Evolutionary conservation across 53 echinoderm and acorn worm species (phyloP).

Genomic region (Apostichopus leukothele): DNA sequence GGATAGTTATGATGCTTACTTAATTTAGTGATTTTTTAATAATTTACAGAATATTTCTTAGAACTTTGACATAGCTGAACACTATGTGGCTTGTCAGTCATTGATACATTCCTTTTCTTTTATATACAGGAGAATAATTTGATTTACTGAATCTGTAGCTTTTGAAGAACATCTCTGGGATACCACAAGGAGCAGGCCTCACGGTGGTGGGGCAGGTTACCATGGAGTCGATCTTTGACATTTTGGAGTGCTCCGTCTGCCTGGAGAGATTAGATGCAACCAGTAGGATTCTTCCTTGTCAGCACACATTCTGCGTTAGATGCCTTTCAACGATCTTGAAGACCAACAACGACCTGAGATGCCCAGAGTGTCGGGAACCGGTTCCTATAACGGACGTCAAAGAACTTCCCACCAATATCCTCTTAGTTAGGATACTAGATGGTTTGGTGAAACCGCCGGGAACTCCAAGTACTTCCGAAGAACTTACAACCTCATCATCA

Average conservation of each 20-base stretch:
- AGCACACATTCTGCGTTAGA: conserved; percentile 93
- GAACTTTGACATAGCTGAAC: no score
- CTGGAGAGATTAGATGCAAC: conserved; percentile 82
- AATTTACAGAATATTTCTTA: no score
- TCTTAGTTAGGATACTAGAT: conserved; percentile 84
- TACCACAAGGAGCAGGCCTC: neutral
- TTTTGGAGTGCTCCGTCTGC: conserved; percentile 94
- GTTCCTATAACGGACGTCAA: conserved; percentile 69
- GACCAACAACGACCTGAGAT: conserved; percentile 76
- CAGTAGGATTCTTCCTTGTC: conserved; percentile 87
- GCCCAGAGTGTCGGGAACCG: conserved; percentile 89
- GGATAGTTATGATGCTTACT: no score
- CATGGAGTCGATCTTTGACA: conserved; percentile 81
- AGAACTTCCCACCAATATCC: conserved; percentile 94
- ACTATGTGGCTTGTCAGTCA: no score
- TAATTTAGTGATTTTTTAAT: no score
- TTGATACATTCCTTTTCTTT: no score
- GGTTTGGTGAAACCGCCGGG: conserved; percentile 65
- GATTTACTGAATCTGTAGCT: no score
- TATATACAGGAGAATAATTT: no score
- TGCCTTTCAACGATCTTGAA: conserved; percentile 87
- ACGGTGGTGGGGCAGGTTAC: neutral
- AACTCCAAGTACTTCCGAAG: neutral
- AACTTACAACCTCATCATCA: neutral
- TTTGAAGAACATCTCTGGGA: neutral